Evolutionary conservation across 2,797 vertebrate genomes (phyloP).

Genomic region (Dendrocincla fuliginosa): DNA sequence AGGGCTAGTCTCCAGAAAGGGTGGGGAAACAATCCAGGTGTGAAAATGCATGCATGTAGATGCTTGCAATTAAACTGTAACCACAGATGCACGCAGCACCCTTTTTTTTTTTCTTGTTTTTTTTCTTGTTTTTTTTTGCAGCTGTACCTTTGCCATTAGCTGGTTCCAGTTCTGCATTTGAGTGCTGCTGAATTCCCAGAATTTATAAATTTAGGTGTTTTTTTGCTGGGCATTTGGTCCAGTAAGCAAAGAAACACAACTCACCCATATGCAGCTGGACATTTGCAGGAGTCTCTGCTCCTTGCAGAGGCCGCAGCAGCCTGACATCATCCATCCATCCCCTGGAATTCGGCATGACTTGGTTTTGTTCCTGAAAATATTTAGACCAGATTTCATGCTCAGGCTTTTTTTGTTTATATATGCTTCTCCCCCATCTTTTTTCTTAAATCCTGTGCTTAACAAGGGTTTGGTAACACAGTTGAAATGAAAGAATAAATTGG

Average conservation of each 20-base stretch:
- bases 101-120: not conserved
- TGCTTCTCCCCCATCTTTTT: fast-evolving
- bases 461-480: not conserved
- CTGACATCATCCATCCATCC: not conserved
- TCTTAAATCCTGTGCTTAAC: not conserved
- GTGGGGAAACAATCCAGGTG: constrained; percentile 65
- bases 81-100: not conserved
- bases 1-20: constrained; percentile 32
- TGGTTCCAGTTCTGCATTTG: not conserved
- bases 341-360: not conserved
- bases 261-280: not conserved
- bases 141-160: not conserved
- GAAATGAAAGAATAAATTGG: not conserved
- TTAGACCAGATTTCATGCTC: not conserved
- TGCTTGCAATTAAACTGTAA: constrained; percentile 80
- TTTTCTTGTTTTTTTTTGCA: not conserved
- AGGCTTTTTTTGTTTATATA: not conserved
- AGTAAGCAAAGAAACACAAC: not conserved
- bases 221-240: not conserved
- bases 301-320: not conserved
- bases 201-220: not conserved
- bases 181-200: not conserved
- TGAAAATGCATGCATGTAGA: constrained; percentile 46
- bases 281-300: not conserved
- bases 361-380: not conserved